Percentiles rank a stretch among this genome's conserved stretches.
Evolutionary conservation across 2,113 vertebrate species (phyloP).

Genomic region (Aegotheles bennettii): DNA sequence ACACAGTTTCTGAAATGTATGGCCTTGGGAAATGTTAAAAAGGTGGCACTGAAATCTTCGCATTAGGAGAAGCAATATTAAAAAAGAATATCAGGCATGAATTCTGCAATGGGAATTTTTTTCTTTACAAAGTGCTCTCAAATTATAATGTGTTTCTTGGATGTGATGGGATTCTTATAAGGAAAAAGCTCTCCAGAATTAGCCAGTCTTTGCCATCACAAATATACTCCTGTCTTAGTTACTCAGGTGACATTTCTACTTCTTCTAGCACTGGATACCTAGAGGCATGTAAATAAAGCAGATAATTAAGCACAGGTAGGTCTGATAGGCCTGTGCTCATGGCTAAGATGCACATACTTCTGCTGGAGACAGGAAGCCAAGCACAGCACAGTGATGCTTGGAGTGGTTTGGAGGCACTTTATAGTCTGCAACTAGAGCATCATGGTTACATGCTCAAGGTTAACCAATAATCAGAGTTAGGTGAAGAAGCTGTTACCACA

Average conservation of each 20-base stretch:
- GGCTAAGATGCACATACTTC: not conserved
- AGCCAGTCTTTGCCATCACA: not conserved
- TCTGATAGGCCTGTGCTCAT: not conserved
- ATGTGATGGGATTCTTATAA: not conserved
- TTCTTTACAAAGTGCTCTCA: not conserved
- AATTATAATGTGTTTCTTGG: not conserved
- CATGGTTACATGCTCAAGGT: not conserved
- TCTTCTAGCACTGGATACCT: not conserved
- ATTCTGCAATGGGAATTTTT: not conserved
- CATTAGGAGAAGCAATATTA: not conserved
- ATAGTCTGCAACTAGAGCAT: not conserved
- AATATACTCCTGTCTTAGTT: not conserved
- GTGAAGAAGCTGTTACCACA: not conserved
- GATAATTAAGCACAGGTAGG: not conserved
- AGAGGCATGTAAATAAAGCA: not conserved
- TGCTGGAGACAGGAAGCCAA: not conserved
- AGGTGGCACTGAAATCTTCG: not conserved
- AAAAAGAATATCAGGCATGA: not conserved
- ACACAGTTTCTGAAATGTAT: not conserved
- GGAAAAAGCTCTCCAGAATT: not conserved
- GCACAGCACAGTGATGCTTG: rapidly evolving
- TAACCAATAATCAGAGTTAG: not conserved
- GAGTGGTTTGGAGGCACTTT: not conserved
- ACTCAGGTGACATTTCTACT: not conserved
- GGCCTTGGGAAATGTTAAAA: not conserved